Conservation (phyloP, 2,888 invertebrate species). For the Pilophorus perplexus region DNA sequence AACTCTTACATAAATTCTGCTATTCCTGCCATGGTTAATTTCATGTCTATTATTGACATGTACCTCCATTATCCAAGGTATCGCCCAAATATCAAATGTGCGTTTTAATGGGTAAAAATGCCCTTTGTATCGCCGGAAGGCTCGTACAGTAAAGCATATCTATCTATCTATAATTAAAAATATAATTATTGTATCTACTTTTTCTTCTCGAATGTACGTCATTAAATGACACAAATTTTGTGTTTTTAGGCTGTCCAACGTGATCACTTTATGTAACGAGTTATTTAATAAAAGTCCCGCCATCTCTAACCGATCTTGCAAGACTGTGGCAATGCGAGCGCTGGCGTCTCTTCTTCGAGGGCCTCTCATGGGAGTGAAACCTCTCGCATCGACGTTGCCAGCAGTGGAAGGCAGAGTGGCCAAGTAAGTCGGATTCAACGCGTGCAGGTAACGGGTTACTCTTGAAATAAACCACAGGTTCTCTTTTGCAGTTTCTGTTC, state of each 20-base stretch:
- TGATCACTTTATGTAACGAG: conserved; percentile 9
- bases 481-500: background rate
- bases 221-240: no score
- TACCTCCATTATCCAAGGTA: conserved; percentile 6
- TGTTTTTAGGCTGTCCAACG: conserved; percentile 5
- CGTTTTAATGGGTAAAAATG: background rate
- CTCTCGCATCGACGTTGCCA: background rate
- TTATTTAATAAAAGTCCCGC: background rate
- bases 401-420: conserved; percentile 1
- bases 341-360: conserved; percentile 3
- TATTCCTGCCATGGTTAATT: conserved; percentile 4
- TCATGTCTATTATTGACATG: background rate
- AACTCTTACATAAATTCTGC: background rate
- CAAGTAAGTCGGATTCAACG: background rate
- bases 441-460: background rate
- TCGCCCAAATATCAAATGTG: background rate
- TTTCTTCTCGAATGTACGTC: no score
- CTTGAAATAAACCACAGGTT: no score
- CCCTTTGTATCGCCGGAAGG: background rate
- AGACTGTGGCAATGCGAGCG: background rate
- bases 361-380: background rate
- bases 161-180: background rate
- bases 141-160: no score
- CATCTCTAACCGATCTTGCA: background rate
- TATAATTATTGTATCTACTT: no score